Evolutionary conservation across 2,888 invertebrate species (phyloP), one percentile per base, ranked within the genome.

Genomic region (Pyrocoelia pectoralis): DNA sequence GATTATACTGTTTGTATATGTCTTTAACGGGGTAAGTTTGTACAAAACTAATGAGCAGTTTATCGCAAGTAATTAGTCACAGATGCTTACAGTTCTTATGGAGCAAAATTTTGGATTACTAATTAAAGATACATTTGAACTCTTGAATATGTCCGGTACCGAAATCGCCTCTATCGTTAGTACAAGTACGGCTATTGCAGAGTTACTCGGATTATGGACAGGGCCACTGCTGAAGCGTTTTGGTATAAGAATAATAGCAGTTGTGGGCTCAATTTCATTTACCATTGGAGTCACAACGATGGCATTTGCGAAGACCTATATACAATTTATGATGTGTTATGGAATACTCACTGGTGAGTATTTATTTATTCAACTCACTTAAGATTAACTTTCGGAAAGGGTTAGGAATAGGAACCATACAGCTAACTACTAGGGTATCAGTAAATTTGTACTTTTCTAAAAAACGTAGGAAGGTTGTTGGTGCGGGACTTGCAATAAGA

Each of bases 151-250:
- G 53, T 79, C 84, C 6, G 84, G 84, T 0, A 85, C 86, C 0
- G 84, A 88, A 70, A 83, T 84, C 3, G 83, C 86, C 1, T 79
- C 86, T 10, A 84, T 89, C 33, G 84, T 88, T 51, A 86, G 85
- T 68, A 77, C 86, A 8, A 88, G 88, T 75, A 84, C 87, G 73
- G 87, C 88, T 33, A 84, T 87, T 66, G 87, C 88, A 4, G 87
- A 88, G 86, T 77, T 85, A 3, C 75, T 87, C 13, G 88, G 88
- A 0, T 81, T 88, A 59, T 81, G 86, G 62, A 86, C 86, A 59
- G 88, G 88, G 3, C 50, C 50, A 2, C 14, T 50, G n/a, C 1
- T 50, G 24, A 50, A 24, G 12, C 24, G 50, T 13, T 50, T 28
- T 29, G 19, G 9, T 28, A 24, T 24, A n/a, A 10, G 50, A 12